phyloP scores from a whole-genome alignment of 2,797 vertebrate species.

The Chelonia mydas region DNA sequence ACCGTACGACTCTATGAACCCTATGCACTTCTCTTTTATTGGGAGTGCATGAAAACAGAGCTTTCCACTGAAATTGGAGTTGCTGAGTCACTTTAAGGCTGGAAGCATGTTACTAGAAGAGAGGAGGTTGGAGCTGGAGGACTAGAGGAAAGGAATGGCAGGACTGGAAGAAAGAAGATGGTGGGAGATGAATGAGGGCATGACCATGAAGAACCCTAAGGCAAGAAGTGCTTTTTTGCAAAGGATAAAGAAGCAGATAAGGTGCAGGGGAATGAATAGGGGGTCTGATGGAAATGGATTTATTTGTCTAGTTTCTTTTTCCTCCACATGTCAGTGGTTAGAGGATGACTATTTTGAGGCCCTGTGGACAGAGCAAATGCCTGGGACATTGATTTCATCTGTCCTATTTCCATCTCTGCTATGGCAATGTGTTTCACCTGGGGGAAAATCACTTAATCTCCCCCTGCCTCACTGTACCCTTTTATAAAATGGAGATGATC shows the following conservation, averaged over 20 bases:
- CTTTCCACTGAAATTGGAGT: not conserved
- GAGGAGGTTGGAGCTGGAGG: not conserved
- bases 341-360: not conserved
- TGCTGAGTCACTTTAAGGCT: not conserved
- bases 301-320: not conserved
- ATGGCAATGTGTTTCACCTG: not conserved
- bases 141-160: not conserved
- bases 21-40: no score
- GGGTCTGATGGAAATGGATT: not conserved
- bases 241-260: not conserved
- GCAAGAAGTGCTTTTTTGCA: not conserved
- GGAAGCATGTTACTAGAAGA: not conserved
- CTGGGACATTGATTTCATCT: not conserved
- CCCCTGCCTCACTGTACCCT: not conserved
- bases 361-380: not conserved
- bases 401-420: not conserved
- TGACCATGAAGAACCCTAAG: not conserved
- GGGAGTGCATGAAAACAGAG: not conserved
- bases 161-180: not conserved
- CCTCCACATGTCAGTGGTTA: accelerated
- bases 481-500: not conserved
- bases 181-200: not conserved
- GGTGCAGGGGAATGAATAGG: not conserved
- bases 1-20: no score
- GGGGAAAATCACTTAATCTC: not conserved